phyloP scores from a whole-genome alignment of 2,888 invertebrate genomes.

The Tolmerus cingulatus region DNA sequence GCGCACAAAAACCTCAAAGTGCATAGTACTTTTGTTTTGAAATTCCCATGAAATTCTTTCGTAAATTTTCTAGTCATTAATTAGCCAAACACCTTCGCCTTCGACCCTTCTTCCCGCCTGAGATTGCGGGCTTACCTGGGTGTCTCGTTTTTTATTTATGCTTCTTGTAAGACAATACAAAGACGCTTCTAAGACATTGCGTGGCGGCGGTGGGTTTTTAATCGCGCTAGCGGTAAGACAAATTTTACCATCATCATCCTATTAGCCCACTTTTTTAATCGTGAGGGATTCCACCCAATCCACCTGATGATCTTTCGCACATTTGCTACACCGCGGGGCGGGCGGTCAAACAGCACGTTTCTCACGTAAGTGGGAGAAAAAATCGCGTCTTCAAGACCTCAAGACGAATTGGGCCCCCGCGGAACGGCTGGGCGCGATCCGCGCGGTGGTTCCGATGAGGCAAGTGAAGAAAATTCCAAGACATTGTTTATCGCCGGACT shows the following conservation, averaged over 20 bases:
- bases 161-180: not conserved
- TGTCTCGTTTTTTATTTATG: not conserved
- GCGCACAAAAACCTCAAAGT: not conserved
- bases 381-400: not conserved
- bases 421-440: not conserved
- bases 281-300: not conserved
- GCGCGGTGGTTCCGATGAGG: not conserved
- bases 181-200: not conserved
- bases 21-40: not conserved
- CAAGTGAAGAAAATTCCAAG: not conserved
- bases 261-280: not conserved
- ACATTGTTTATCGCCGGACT: not conserved
- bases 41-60: slow-evolving; percentile 1
- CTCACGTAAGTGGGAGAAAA: not conserved
- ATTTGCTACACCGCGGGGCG: not conserved
- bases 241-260: not conserved
- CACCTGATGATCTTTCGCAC: not conserved
- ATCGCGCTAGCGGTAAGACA: not conserved
- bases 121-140: not conserved
- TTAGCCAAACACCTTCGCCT: not conserved
- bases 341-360: not conserved
- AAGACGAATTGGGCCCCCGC: not conserved
- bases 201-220: not conserved
- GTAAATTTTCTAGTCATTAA: not conserved
- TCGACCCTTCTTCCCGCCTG: not conserved